These are phyloP conservation scores for Hydrotaea cyrtoneurina DNA, from an alignment of 2,888 invertebrate genomes.

Conservation along the genomic window DNA sequence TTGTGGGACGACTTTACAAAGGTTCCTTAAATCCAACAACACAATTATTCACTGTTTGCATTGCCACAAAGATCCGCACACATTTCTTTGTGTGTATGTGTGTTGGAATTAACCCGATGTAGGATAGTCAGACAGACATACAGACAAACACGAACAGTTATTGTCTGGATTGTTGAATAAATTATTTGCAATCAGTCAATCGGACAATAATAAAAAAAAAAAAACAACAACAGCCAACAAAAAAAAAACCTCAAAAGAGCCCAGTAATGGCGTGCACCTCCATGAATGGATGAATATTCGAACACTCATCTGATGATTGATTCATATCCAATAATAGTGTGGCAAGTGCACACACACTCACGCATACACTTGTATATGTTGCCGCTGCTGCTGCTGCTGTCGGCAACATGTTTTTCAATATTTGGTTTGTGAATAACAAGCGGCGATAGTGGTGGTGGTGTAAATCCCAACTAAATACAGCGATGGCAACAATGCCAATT, in stretches of 20 bases:
- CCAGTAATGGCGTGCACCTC: conserved; percentile 12
- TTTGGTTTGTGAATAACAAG: neutral
- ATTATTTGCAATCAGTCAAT: conserved; percentile 8
- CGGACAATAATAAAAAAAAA: neutral
- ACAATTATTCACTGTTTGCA: too few relatives aligned
- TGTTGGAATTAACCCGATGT: neutral
- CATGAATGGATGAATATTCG: conserved; percentile 5
- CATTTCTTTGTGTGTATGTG: too few relatives aligned
- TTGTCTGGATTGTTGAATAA: neutral
- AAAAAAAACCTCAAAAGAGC: neutral
- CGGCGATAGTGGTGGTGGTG: neutral
- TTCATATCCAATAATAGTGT: conserved; percentile 17
- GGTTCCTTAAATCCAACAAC: too few relatives aligned
- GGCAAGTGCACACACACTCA: neutral
- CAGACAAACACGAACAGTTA: neutral
- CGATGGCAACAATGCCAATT: neutral
- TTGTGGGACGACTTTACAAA: too few relatives aligned
- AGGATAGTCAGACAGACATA: neutral
- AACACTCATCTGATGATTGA: conserved; percentile 11
- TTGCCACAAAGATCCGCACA: too few relatives aligned
- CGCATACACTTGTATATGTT: neutral
- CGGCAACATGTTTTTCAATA: neutral
- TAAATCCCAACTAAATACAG: neutral
- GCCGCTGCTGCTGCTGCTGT: neutral
- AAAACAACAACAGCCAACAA: too few relatives aligned